Evolutionary conservation across 2,888 invertebrate species (phyloP), one percentile per base, ranked within the genome.

Genomic region (Lacanobia wlatinum): DNA sequence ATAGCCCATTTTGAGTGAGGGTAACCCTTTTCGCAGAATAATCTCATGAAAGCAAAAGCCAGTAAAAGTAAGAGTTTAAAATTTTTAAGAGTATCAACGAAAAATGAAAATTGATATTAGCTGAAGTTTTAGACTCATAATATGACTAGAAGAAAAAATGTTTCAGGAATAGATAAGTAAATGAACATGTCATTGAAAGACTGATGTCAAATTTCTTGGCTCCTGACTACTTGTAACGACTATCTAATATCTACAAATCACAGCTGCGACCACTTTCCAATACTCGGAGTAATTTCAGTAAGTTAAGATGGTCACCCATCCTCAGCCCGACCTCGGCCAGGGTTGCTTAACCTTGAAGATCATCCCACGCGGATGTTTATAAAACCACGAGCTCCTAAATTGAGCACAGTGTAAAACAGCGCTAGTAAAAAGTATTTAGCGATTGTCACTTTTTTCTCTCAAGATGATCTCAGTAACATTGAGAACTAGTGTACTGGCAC

Each of bases 381-480:
- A n/a, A n/a, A n/a, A n/a, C n/a, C n/a, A n/a, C n/a, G n/a, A 16
- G 46, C 16, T 7, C 10, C 40, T 40, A 4, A 40, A 10, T 40
- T 40, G 8, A 40, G 10, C 12, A 43, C 12, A 46, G 16, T 18
- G 18, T 66, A 38, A 14, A 38, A 65, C 23, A 46, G 18, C 1
- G 23, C 23, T 14, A 18, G 1, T 48, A 55, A 63, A 46, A 55
- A 18, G 10, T 34, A 18, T 12, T 7, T 23, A 10, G 10, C 43
- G 38, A 52, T 78, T 60, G 34, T 23, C 23, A 63, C 73, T 62
- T 73, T 71, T 76, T 79, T 43, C 28, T n/a, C 16, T 3, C 9
- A 48, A 61, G 53, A 72, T 68, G 52, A 68, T 72, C 55, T 55
- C 14, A 0, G 21, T 53, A 58, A 53, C 66, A 60, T 70, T 62